Conservation (phyloP, 1,140 invertebrate species). For the Euwallacea fornicatus region DNA sequence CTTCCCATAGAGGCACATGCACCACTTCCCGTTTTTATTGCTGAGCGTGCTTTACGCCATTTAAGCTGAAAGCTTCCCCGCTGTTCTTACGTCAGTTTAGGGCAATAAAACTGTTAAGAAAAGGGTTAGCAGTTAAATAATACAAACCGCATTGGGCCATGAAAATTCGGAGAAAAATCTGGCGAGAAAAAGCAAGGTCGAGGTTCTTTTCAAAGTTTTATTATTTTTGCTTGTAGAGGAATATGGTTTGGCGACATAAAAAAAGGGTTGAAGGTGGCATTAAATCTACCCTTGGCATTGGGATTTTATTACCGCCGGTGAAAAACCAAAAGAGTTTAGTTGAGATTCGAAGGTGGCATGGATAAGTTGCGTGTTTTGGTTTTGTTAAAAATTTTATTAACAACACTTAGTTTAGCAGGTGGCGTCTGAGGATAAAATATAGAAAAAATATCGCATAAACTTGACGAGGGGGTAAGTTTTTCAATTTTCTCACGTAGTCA, state of each 20-base stretch:
- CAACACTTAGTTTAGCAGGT: too few species aligned
- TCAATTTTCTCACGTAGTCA: conserved; percentile 31
- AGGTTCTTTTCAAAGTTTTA: too few species aligned
- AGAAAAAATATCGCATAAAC: neutral
- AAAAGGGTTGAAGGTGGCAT: conserved; percentile 15
- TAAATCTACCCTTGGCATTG: conserved; percentile 9
- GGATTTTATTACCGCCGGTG: neutral
- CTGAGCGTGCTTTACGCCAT: conserved; percentile 9
- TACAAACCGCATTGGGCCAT: conserved; percentile 15
- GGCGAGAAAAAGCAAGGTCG: conserved; percentile 16
- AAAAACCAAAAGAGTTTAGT: too few species aligned
- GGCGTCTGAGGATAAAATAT: too few species aligned
- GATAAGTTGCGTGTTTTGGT: neutral
- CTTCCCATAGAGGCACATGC: neutral
- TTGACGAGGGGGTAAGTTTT: conserved; percentile 14
- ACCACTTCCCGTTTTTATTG: neutral
- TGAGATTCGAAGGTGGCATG: neutral
- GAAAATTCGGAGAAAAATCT: conserved; percentile 3
- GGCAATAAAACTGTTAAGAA: conserved; percentile 19
- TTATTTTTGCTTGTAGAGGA: too few species aligned
- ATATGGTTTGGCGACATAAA: neutral
- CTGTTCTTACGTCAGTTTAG: conserved; percentile 16
- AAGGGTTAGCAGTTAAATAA: conserved; percentile 23
- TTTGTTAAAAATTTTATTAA: neutral
- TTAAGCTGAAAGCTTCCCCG: conserved; percentile 15